Evolutionary conservation across 2,888 invertebrate genomes (phyloP).

Genomic region (Drosophila mimetica): DNA sequence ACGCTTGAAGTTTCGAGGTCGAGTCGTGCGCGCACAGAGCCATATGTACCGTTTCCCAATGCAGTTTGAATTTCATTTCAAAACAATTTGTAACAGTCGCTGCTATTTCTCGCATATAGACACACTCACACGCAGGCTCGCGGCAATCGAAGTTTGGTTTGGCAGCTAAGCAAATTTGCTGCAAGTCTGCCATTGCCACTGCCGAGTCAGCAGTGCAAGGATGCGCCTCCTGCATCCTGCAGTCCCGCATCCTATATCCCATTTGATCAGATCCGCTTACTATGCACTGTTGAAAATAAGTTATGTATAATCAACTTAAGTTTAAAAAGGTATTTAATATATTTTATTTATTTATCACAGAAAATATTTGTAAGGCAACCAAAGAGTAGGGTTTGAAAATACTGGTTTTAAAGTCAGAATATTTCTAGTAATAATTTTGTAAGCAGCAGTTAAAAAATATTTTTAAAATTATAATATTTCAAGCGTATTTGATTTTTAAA

Average conservation of each 20-base stretch:
- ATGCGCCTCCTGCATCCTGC: slow-evolving; percentile 39
- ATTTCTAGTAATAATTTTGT: too few relatives aligned
- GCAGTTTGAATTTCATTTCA: slow-evolving; percentile 73
- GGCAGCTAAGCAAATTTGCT: slow-evolving; percentile 76
- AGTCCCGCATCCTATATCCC: slow-evolving; percentile 22
- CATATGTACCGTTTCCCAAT: slow-evolving; percentile 32
- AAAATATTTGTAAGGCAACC: too few relatives aligned
- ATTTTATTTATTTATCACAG: too few relatives aligned
- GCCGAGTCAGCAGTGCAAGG: slow-evolving; percentile 59
- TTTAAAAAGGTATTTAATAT: too few relatives aligned
- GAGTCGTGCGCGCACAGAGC: slow-evolving; percentile 23
- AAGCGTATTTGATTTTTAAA: too few relatives aligned
- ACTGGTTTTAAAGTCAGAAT: too few relatives aligned
- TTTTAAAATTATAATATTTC: too few relatives aligned
- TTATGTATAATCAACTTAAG: too few relatives aligned
- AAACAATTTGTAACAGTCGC: slow-evolving; percentile 80
- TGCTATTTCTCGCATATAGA: slow-evolving; percentile 32
- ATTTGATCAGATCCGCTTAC: slow-evolving; percentile 22
- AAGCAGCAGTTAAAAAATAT: too few relatives aligned
- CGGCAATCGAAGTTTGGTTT: slow-evolving; percentile 74
- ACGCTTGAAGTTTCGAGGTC: slow-evolving; percentile 14
- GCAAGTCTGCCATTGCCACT: slow-evolving; percentile 50
- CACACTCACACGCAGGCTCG: slow-evolving; percentile 43
- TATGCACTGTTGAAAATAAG: slow-evolving; percentile 4
- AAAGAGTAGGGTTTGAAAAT: too few relatives aligned